A percentile compares a stretch with the other conserved stretches of the same genome.
These are phyloP conservation scores for Heterodera filipjevi DNA, from an alignment of 2,888 invertebrate species.

Conservation along the genomic window DNA sequence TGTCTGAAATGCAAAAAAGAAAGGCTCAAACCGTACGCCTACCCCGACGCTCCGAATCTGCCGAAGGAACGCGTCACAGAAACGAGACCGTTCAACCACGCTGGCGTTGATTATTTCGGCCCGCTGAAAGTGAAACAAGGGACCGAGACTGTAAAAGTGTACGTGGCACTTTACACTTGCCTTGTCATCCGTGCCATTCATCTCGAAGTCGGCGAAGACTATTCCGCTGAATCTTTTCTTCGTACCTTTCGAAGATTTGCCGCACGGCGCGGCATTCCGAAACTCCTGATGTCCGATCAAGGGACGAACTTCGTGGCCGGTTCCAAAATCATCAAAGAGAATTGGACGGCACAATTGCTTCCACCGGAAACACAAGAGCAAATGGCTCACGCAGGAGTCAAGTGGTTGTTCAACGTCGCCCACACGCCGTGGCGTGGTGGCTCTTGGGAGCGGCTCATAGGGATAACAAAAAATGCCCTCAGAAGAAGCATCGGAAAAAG, in stretches of 20 bases:
- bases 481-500: constrained; percentile 6
- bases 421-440: constrained; percentile 24
- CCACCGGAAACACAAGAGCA: not conserved
- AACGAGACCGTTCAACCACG: not conserved
- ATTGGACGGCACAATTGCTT: not conserved
- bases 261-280: not conserved
- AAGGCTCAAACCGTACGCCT: not conserved
- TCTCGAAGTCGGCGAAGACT: constrained; percentile 17
- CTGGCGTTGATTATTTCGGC: constrained; percentile 1
- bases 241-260: constrained; percentile 14
- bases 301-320: not conserved
- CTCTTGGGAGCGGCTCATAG: constrained; percentile 21
- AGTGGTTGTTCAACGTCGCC: not conserved
- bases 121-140: not conserved
- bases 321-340: not conserved
- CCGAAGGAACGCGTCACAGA: not conserved
- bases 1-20: not conserved
- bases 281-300: not conserved
- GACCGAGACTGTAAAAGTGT: not conserved
- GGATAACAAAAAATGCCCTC: not conserved
- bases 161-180: constrained; percentile 28
- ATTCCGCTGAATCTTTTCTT: constrained; percentile 8
- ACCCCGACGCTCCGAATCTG: not conserved
- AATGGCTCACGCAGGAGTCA: not conserved
- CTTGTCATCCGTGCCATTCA: constrained; percentile 23